Evolutionary conservation across 2,113 vertebrate species (phyloP).

Genomic region (Trachemys scripta): DNA sequence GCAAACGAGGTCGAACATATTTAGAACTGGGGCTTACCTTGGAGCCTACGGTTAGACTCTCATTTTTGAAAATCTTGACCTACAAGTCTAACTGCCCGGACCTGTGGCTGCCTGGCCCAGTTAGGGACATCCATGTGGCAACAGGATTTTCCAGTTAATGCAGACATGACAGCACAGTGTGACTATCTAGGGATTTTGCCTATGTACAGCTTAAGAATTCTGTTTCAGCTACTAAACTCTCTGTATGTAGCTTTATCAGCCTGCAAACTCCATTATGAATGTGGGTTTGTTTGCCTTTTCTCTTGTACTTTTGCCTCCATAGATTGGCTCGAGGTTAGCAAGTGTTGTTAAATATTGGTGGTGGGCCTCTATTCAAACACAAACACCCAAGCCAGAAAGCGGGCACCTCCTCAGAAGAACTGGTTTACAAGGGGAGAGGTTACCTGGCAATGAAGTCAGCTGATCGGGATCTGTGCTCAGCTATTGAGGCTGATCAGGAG

Average conservation of each 20-base stretch:
- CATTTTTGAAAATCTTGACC: background rate
- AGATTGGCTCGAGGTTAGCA: background rate
- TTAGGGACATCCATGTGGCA: background rate
- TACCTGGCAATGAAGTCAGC: background rate
- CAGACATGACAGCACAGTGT: background rate
- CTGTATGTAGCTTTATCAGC: background rate
- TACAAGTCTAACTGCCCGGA: background rate
- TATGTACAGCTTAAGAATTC: background rate
- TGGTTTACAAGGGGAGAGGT: background rate
- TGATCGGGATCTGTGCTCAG: background rate
- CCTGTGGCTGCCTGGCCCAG: background rate
- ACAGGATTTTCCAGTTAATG: background rate
- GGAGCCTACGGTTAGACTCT: background rate
- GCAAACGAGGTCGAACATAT: background rate
- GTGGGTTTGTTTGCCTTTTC: background rate
- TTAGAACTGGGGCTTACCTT: background rate
- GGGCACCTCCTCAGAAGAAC: background rate
- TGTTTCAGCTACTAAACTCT: background rate
- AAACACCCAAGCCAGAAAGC: background rate
- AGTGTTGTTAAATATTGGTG: background rate
- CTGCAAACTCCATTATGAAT: background rate
- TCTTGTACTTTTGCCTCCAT: background rate
- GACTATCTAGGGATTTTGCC: background rate
- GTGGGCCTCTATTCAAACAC: background rate
- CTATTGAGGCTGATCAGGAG: background rate